Evolutionary conservation across 1,140 invertebrate species (phyloP).

Genomic region (Zeugodacus cucurbitae): DNA sequence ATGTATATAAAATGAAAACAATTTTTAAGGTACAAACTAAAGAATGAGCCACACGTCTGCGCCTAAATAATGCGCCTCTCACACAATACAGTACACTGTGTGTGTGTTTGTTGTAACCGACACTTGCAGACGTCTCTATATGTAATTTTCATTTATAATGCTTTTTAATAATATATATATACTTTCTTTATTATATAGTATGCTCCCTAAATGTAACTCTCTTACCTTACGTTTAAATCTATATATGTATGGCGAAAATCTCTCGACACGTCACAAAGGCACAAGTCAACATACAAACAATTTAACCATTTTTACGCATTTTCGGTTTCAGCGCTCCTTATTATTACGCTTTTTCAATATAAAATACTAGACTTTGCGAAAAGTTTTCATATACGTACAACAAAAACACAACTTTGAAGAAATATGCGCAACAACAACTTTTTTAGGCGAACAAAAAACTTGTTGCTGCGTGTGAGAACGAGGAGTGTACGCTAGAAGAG

Average conservation of each 20-base stretch:
- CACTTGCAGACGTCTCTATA: background rate
- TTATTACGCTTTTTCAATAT: too few species aligned
- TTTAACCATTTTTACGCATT: conserved; percentile 9
- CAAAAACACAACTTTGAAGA: conserved; percentile 37
- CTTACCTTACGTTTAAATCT: background rate
- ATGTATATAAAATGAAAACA: conserved; percentile 5
- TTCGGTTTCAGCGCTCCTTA: background rate
- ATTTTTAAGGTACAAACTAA: conserved; percentile 9
- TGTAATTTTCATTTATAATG: background rate
- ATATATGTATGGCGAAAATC: conserved; percentile 11
- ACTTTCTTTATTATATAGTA: background rate
- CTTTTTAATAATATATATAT: background rate
- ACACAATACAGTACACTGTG: background rate
- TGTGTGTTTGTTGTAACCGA: background rate
- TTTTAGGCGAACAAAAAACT: background rate
- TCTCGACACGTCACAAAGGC: conserved; percentile 55
- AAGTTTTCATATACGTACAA: background rate
- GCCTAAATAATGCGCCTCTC: background rate
- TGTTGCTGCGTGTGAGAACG: background rate
- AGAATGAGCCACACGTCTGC: background rate
- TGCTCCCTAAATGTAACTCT: background rate
- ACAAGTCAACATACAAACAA: conserved; percentile 66
- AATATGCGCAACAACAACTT: background rate
- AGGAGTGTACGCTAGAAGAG: background rate
- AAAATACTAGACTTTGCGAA: background rate